Percentiles rank a stretch among this genome's conserved stretches.
These are phyloP conservation scores for Anabas testudineus DNA, from an alignment of 2,797 vertebrate species.

Conservation along the genomic window DNA sequence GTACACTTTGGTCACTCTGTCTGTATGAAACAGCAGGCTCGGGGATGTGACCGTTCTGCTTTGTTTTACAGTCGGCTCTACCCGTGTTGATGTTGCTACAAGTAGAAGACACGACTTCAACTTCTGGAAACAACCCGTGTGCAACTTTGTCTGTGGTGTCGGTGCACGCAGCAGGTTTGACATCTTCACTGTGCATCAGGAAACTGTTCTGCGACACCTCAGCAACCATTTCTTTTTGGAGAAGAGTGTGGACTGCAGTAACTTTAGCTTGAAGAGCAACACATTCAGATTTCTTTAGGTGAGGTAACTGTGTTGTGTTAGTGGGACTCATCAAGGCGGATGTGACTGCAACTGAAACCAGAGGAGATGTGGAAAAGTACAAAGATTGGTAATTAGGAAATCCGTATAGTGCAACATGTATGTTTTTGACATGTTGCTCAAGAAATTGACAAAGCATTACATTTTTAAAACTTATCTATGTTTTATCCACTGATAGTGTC, in stretches of 20 bases:
- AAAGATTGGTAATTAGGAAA: constrained; percentile 1
- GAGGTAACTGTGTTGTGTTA: not conserved
- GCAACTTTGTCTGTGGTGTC: not conserved
- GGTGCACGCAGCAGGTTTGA: not conserved
- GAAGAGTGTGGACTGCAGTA: not conserved
- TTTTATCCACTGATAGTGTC: too few species aligned
- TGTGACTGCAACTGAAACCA: constrained; percentile 26
- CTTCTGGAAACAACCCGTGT: not conserved
- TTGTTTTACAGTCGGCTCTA: not conserved
- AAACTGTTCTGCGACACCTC: not conserved
- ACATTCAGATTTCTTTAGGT: constrained; percentile 4
- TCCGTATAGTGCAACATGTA: not conserved
- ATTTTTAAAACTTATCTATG: too few species aligned
- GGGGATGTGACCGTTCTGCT: not conserved
- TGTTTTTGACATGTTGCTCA: too few species aligned
- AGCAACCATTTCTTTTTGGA: constrained; percentile 2
- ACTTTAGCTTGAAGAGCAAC: not conserved
- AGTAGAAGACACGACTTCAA: not conserved
- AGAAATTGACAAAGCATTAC: too few species aligned
- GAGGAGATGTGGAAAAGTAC: not conserved
- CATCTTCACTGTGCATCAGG: not conserved
- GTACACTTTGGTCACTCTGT: constrained; percentile 16
- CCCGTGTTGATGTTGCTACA: too few species aligned
- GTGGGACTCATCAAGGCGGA: constrained; percentile 23
- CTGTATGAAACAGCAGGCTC: not conserved